A percentile compares a stretch with the other conserved stretches of the same genome.
phyloP scores from a whole-genome alignment of 2,888 invertebrate genomes.

The Cantharis flavilabris region DNA sequence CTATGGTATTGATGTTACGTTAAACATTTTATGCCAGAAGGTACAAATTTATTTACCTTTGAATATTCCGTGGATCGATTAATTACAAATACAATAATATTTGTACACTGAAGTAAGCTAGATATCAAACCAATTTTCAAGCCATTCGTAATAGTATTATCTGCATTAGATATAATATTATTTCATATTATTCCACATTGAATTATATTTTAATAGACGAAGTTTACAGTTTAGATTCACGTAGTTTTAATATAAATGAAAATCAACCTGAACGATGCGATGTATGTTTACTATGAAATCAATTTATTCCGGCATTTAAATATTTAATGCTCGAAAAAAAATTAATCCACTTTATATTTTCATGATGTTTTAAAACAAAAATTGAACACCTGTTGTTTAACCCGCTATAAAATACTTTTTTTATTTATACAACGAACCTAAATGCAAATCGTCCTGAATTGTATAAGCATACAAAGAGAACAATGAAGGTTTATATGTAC shows the following conservation, averaged over 20 bases:
- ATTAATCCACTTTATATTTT: conserved; percentile 4
- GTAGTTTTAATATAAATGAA: background rate
- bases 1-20: too few species aligned
- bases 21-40: too few species aligned
- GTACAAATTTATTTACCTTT: too few species aligned
- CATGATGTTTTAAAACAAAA: conserved; percentile 4
- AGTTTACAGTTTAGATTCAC: background rate
- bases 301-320: background rate
- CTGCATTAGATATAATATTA: too few species aligned
- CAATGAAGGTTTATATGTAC: background rate
- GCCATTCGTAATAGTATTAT: too few species aligned
- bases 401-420: conserved; percentile 1
- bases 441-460: conserved; percentile 6
- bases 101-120: background rate
- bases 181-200: background rate
- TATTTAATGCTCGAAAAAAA: conserved; percentile 3
- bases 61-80: too few species aligned
- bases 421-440: conserved; percentile 7
- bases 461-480: background rate
- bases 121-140: background rate
- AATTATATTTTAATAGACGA: background rate
- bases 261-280: background rate
- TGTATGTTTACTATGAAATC: background rate
- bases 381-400: conserved; percentile 19
- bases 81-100: background rate